A percentile compares a stretch with the other conserved stretches of the same genome.
Evolutionary conservation across 2,113 vertebrate genomes (phyloP).

Genomic region (Puntigrus tetrazona): DNA sequence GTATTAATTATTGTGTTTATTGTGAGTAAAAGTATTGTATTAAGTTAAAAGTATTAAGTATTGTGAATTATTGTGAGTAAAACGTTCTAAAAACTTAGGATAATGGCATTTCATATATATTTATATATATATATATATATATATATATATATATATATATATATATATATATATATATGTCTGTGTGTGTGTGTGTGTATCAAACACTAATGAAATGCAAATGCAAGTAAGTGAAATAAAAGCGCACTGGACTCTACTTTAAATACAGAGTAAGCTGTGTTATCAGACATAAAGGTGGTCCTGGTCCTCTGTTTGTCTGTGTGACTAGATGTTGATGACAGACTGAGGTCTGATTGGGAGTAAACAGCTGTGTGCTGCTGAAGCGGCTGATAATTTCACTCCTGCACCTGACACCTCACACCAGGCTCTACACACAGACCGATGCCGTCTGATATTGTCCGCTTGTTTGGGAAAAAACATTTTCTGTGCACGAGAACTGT

Average conservation of each 20-base stretch:
- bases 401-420: constrained; percentile 11
- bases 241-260: not conserved
- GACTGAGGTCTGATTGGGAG: constrained; percentile 71
- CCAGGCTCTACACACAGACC: not conserved
- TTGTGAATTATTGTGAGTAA: no score
- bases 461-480: not conserved
- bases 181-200: no score
- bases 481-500: not conserved
- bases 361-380: constrained; percentile 56
- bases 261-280: not conserved
- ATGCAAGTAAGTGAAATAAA: no score
- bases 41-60: no score
- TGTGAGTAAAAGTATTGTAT: no score
- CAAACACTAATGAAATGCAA: no score
- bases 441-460: not conserved
- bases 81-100: no score
- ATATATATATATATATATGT: no score
- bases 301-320: constrained; percentile 55
- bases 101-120: no score
- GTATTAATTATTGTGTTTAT: no score
- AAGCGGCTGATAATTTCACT: not conserved
- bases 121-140: no score
- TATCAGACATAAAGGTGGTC: not conserved
- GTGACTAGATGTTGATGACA: constrained; percentile 74
- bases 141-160: no score